Evolutionary conservation across 2,888 invertebrate species (phyloP).

Genomic region (Cataglyphis rosenhaueri): DNA sequence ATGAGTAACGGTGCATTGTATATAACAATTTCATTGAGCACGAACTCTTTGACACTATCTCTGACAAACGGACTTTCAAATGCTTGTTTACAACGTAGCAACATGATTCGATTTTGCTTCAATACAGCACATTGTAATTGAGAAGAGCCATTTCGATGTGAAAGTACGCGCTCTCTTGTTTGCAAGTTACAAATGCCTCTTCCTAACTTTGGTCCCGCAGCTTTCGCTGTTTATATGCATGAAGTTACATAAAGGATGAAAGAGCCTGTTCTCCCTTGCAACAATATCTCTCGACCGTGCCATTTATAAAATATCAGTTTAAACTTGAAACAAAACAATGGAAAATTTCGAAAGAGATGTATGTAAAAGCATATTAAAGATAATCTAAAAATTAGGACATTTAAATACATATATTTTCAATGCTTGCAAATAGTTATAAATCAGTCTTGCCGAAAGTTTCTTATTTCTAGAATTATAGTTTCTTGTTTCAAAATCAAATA

Average conservation of each 20-base stretch:
- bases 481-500: background rate
- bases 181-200: slow-evolving; percentile 29
- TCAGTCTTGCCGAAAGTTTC: background rate
- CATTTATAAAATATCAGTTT: slow-evolving; percentile 1
- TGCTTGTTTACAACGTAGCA: background rate
- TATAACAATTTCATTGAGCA: background rate
- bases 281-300: background rate
- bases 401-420: background rate
- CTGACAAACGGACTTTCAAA: background rate
- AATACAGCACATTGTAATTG: slow-evolving; percentile 17
- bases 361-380: background rate
- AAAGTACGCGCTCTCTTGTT: slow-evolving; percentile 24
- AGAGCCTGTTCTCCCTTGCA: background rate
- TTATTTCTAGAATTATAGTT: too few species aligned
- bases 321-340: background rate
- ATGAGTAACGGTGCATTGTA: background rate
- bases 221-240: slow-evolving; percentile 6
- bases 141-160: background rate
- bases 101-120: background rate
- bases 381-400: background rate
- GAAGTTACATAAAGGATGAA: slow-evolving; percentile 24
- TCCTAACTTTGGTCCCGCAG: slow-evolving; percentile 27
- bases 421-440: background rate
- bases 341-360: background rate
- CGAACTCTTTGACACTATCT: background rate